Percentiles rank a stretch among this genome's conserved stretches.
Evolutionary conservation across 2,113 vertebrate genomes (phyloP).

Genomic region (Pleuronectes platessa): DNA sequence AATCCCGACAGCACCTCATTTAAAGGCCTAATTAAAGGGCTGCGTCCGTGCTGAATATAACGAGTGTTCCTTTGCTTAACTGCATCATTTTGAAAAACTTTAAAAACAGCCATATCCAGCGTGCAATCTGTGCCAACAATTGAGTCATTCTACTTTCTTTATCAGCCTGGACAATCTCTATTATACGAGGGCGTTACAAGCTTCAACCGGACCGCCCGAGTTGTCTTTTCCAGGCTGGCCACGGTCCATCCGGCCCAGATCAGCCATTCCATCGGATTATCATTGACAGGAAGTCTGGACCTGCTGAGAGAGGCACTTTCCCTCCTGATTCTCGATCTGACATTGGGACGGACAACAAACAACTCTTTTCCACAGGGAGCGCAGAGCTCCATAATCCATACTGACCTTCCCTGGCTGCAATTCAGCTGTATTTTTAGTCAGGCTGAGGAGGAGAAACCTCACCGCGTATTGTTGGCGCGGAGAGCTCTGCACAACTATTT

Average conservation of each 20-base stretch:
- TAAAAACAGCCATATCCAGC: constrained; percentile 15
- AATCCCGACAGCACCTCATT: constrained; percentile 14
- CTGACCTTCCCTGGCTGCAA: constrained; percentile 79
- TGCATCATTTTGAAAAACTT: constrained; percentile 35
- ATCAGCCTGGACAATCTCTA: constrained; percentile 49
- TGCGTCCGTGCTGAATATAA: not conserved
- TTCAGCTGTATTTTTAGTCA: constrained; percentile 77
- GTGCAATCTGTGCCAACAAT: constrained; percentile 42
- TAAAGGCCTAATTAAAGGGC: constrained; percentile 12
- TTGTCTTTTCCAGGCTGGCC: constrained; percentile 52
- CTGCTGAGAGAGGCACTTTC: constrained; percentile 81
- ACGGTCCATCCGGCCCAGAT: constrained; percentile 58
- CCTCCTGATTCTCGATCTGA: constrained; percentile 75
- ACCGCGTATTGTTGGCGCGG: constrained; percentile 37
- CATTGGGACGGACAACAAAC: constrained; percentile 81
- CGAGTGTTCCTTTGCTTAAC: not conserved
- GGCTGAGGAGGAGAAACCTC: constrained; percentile 58
- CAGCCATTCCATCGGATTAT: constrained; percentile 77
- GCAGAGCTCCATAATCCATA: constrained; percentile 75
- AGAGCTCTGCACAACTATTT: constrained; percentile 48
- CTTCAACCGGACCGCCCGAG: constrained; percentile 33
- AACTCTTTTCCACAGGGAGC: constrained; percentile 74
- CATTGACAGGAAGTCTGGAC: constrained; percentile 75
- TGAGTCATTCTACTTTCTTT: constrained; percentile 33
- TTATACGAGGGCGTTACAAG: constrained; percentile 25